Evolutionary conservation across 2,797 vertebrate genomes (phyloP), one percentile per base, ranked within the genome.

Genomic region (Pseudochaenichthys georgianus): DNA sequence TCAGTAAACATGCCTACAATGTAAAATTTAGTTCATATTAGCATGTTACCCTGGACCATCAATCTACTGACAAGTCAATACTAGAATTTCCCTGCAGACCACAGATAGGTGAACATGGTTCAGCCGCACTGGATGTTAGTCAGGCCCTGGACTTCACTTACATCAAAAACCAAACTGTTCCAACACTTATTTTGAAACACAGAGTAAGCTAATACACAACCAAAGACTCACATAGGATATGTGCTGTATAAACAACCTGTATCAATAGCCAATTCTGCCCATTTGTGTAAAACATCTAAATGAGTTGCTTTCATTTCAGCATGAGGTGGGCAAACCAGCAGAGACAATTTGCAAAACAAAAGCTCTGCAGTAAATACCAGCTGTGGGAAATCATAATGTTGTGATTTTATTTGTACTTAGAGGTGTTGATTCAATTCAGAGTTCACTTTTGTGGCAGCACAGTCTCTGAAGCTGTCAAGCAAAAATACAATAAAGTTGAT

Each of bases 151-250:
- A 68, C 45, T 81, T 73, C 67, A 55, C 76, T 50, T 43, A 71
- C 80, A 68, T 80, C 64, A 83, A 83, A 86, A 85, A 80, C 50
- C 73, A 80, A 82, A 51, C 67, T 60, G 63, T 52, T 79, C 57
- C 5, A 45, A 83, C 12, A 62, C 43, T 34, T 72, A n/a, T 70
- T 67, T 65, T 38, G 34, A 76, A 48, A 79, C 71, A 41, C 15
- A 63, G 43, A 64, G 61, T 19, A 62, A 72, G 34, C 34, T 63
- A 70, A 69, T 47, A 76, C 10, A 3, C 58, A 60, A 41, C 47
- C 61, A 38, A 16, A 64, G 10, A 46, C 41, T 66, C 3, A 50
- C 68, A 59, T 11, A 57, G 21, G 8, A 17, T 48, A 41, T 34
- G 7, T 23, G 23, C 13, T 53, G 48, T 52, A n/a, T 55, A 10